A percentile compares a stretch with the other conserved stretches of the same genome.
Evolutionary conservation across 1,140 invertebrate species (phyloP).

Genomic region (Bemisia tabaci): DNA sequence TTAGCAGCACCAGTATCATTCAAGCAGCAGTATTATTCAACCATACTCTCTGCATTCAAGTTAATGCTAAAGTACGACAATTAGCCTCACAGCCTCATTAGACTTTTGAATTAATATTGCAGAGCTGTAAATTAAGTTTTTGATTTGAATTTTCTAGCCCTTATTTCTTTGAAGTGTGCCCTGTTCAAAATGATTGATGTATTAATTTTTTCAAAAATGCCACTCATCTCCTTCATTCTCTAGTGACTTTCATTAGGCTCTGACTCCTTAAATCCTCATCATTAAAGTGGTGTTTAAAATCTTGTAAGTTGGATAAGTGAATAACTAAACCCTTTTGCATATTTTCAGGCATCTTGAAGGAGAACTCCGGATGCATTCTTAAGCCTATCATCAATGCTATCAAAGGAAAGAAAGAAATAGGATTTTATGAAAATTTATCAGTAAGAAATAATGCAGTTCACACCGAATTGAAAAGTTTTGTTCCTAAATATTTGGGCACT

Average conservation of each 20-base stretch:
- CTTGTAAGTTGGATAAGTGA: not conserved
- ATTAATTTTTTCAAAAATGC: not conserved
- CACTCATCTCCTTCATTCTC: too few species aligned
- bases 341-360: constrained; percentile 48
- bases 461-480: constrained; percentile 38
- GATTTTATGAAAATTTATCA: constrained; percentile 51
- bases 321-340: not conserved
- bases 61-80: too few species aligned
- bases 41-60: too few species aligned
- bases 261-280: too few species aligned
- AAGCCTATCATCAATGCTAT: constrained; percentile 55
- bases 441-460: constrained; percentile 36
- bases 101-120: too few species aligned
- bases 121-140: too few species aligned
- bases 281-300: too few species aligned
- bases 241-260: too few species aligned
- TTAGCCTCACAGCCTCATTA: too few species aligned
- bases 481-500: constrained; percentile 49
- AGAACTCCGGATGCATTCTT: constrained; percentile 44
- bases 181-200: not conserved
- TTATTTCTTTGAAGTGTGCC: not conserved
- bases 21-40: too few species aligned
- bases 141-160: too few species aligned
- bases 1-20: too few species aligned
- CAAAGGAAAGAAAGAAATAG: constrained; percentile 50